These are phyloP conservation scores for Torymus auratus DNA, from an alignment of 2,888 invertebrate genomes.

Conservation along the genomic window DNA sequence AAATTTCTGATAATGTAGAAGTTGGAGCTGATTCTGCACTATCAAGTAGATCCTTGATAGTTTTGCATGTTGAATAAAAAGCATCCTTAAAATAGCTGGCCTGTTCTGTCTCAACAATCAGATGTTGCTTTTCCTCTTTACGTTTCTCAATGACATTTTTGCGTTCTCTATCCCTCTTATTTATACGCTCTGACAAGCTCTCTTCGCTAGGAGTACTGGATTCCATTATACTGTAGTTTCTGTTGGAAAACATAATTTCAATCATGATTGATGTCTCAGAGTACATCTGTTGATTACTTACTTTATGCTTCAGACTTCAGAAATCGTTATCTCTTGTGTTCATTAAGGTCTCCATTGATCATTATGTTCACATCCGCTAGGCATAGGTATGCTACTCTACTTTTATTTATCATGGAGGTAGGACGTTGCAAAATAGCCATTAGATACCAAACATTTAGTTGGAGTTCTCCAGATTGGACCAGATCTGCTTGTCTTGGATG, in stretches of 20 bases:
- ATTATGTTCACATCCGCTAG: conserved; percentile 38
- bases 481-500: conserved; percentile 8
- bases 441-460: conserved; percentile 32
- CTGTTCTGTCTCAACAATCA: conserved; percentile 82
- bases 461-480: background rate
- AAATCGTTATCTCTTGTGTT: conserved; percentile 55
- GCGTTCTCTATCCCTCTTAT: conserved; percentile 81
- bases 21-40: conserved; percentile 77
- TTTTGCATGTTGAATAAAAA: conserved; percentile 83
- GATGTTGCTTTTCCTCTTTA: conserved; percentile 81
- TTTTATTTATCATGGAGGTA: conserved; percentile 34
- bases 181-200: conserved; percentile 76
- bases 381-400: conserved; percentile 40
- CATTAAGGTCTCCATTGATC: conserved; percentile 32
- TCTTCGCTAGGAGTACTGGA: conserved; percentile 66
- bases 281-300: conserved; percentile 14
- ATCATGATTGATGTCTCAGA: background rate
- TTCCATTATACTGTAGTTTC: conserved; percentile 54
- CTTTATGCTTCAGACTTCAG: conserved; percentile 19
- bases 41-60: conserved; percentile 81
- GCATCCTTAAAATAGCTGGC: conserved; percentile 84
- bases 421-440: conserved; percentile 51
- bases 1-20: conserved; percentile 79
- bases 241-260: background rate
- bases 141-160: conserved; percentile 82